A percentile compares a stretch with the other conserved stretches of the same genome.
Evolutionary conservation across 92 coral and sea anemone species (phyloP).

Genomic region (Muricea muricata): DNA sequence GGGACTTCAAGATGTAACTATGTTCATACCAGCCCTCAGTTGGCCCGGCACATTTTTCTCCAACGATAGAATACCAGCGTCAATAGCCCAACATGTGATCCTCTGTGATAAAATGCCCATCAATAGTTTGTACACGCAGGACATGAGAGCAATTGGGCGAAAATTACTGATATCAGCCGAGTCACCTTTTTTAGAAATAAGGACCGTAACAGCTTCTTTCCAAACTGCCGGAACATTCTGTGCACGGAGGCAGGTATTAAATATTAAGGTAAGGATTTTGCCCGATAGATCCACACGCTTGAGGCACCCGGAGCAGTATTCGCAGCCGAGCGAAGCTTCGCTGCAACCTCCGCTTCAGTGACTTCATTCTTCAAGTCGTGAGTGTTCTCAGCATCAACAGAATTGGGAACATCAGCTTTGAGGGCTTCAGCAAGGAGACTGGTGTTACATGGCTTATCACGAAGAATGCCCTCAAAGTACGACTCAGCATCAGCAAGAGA

Average conservation of each 20-base stretch:
- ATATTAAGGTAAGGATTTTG: not conserved
- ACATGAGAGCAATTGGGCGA: conserved; percentile 46
- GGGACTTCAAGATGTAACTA: no score
- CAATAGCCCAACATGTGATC: conserved; percentile 25
- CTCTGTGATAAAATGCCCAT: conserved; percentile 43
- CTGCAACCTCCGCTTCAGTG: conserved; percentile 18
- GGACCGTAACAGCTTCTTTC: conserved; percentile 39
- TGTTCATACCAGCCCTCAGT: no score
- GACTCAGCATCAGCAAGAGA: not conserved
- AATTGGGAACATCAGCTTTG: not conserved
- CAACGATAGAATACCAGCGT: conserved; percentile 22
- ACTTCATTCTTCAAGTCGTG: not conserved
- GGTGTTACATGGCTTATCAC: conserved; percentile 1
- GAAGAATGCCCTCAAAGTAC: not conserved
- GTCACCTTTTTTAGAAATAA: conserved; percentile 39
- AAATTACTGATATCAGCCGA: conserved; percentile 22
- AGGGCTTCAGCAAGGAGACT: not conserved
- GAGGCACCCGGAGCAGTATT: conserved; percentile 27
- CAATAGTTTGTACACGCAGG: conserved; percentile 39
- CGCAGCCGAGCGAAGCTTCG: conserved; percentile 33
- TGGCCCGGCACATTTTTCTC: no score
- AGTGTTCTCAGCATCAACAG: not conserved
- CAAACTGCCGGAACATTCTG: conserved; percentile 24
- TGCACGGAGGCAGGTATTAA: not conserved
- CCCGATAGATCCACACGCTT: conserved; percentile 13